Percentiles rank a stretch among this genome's conserved stretches.
Evolutionary conservation across 2,113 vertebrate genomes (phyloP).

Genomic region (Muscicapa adusta): DNA sequence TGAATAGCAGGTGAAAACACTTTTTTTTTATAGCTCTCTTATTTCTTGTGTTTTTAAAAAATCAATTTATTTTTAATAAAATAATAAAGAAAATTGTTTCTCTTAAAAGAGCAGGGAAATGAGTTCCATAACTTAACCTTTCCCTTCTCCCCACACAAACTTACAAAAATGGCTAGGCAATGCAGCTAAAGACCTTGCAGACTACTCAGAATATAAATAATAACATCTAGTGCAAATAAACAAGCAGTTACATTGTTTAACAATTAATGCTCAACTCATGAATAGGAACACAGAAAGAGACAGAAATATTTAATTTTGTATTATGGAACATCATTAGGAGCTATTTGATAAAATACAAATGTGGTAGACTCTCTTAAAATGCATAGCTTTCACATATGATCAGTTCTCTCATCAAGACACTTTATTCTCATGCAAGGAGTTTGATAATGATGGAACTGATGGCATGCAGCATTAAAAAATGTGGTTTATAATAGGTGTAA

Average conservation of each 20-base stretch:
- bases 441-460: background rate
- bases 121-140: constrained; percentile 21
- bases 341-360: constrained; percentile 60
- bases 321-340: constrained; percentile 69
- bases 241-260: constrained; percentile 60
- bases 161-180: constrained; percentile 29
- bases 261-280: constrained; percentile 58
- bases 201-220: constrained; percentile 60
- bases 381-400: background rate
- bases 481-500: background rate
- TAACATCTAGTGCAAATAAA: constrained; percentile 66
- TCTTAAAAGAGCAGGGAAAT: constrained; percentile 11
- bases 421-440: background rate
- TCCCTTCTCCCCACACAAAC: constrained; percentile 35
- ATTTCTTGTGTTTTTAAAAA: constrained; percentile 48
- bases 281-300: constrained; percentile 57
- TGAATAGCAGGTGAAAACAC: background rate
- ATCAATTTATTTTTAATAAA: constrained; percentile 55
- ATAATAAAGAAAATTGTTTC: constrained; percentile 28
- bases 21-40: background rate
- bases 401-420: background rate
- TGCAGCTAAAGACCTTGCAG: constrained; percentile 51
- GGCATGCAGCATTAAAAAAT: background rate
- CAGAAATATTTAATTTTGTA: constrained; percentile 69
- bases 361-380: constrained; percentile 41